phyloP scores from a whole-genome alignment of 2,888 invertebrate species.

The Drosophila atroscutellata region DNA sequence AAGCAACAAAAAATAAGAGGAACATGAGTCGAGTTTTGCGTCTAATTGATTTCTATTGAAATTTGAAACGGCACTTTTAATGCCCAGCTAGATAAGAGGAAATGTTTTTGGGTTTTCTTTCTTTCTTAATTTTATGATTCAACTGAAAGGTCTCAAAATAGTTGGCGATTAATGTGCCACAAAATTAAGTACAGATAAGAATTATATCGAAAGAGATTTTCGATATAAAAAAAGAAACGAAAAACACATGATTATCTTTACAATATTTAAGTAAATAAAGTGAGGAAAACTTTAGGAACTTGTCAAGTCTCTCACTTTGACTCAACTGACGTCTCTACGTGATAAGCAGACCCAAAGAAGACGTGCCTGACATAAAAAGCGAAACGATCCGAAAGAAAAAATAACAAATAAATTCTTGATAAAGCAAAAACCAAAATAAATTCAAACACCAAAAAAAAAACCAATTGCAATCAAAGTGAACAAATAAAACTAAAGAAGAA shows the following conservation, averaged over 20 bases:
- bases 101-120: conserved; percentile 10
- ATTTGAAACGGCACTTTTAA: conserved; percentile 74
- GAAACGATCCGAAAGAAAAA: conserved; percentile 13
- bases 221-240: neutral
- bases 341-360: conserved; percentile 64
- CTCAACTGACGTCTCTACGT: conserved; percentile 47
- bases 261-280: conserved; percentile 8
- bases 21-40: conserved; percentile 55
- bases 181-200: conserved; percentile 8
- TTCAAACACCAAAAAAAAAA: conserved; percentile 33
- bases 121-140: conserved; percentile 32
- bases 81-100: conserved; percentile 41
- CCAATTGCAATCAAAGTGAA: conserved; percentile 50
- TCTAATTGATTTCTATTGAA: conserved; percentile 75
- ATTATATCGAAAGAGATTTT: conserved; percentile 9
- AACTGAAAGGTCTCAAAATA: conserved; percentile 21
- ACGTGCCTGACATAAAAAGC: conserved; percentile 65
- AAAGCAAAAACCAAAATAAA: conserved; percentile 45
- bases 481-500: conserved; percentile 20
- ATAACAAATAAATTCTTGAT: conserved; percentile 44
- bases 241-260: conserved; percentile 9
- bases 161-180: conserved; percentile 6
- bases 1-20: conserved; percentile 13
- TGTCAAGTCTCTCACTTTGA: conserved; percentile 17
- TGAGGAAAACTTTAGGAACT: conserved; percentile 17